Percentiles rank a stretch among this genome's conserved stretches.
phyloP scores from a whole-genome alignment of 2,888 invertebrate species.

The Myopa tessellatipennis region DNA sequence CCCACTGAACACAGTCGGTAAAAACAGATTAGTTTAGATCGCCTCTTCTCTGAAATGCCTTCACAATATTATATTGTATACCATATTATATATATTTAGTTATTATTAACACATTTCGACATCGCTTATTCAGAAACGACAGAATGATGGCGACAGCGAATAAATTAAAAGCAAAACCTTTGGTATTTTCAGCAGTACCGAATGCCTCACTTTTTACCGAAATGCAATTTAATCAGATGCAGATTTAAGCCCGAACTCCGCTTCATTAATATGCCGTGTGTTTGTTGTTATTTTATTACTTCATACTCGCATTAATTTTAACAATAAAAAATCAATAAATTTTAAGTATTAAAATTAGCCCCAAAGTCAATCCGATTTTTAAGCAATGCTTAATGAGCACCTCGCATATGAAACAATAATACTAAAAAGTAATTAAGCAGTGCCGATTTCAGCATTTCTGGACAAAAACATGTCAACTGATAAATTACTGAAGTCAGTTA shows the following conservation, averaged over 20 bases:
- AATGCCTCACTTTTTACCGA: conserved; percentile 24
- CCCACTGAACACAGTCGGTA: conserved; percentile 4
- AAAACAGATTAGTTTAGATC: conserved; percentile 10
- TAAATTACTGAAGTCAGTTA: too few relatives aligned
- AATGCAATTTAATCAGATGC: conserved; percentile 38
- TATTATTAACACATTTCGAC: conserved; percentile 17
- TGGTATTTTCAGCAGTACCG: conserved; percentile 31
- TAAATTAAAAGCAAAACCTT: conserved; percentile 27
- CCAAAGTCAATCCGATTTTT: conserved; percentile 18
- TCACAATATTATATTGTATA: too few relatives aligned
- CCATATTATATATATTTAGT: background rate
- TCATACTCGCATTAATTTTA: background rate
- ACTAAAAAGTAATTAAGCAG: too few relatives aligned
- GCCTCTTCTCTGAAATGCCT: background rate
- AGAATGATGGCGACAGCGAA: conserved; percentile 22
- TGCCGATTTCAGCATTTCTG: too few relatives aligned
- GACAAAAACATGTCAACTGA: too few relatives aligned
- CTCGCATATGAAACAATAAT: too few relatives aligned
- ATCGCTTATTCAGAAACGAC: conserved; percentile 7
- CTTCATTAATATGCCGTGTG: conserved; percentile 32
- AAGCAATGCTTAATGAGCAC: background rate
- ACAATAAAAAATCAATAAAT: conserved; percentile 4
- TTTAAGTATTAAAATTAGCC: conserved; percentile 24
- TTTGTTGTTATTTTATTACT: conserved; percentile 26
- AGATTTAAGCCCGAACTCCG: conserved; percentile 26